A percentile compares a stretch with the other conserved stretches of the same genome.
Conservation (phyloP, 2,888 invertebrate species). For the Camponotus fellah region DNA sequence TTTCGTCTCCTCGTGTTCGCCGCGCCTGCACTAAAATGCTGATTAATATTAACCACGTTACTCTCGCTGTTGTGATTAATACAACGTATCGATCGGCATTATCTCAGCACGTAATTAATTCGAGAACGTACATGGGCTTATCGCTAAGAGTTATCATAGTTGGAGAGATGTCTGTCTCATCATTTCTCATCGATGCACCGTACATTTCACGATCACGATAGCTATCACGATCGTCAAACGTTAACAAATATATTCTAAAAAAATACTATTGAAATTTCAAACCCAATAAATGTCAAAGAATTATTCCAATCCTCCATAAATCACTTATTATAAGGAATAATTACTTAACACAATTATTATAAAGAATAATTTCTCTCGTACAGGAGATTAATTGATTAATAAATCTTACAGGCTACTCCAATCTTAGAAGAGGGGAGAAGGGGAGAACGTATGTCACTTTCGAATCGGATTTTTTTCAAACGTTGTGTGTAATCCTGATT, state of each 20-base stretch:
- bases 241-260: background rate
- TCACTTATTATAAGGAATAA: background rate
- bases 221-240: background rate
- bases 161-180: conserved; percentile 15
- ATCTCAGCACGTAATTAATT: conserved; percentile 78
- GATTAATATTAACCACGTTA: conserved; percentile 80
- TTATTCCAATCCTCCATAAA: background rate
- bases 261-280: background rate
- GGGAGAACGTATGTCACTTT: background rate
- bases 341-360: background rate
- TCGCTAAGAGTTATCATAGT: conserved; percentile 57
- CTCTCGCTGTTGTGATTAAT: conserved; percentile 75
- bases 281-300: background rate
- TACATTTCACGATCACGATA: conserved; percentile 24
- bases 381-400: background rate
- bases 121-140: conserved; percentile 68
- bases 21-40: conserved; percentile 70
- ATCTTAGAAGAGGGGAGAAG: background rate
- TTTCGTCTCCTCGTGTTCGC: conserved; percentile 20
- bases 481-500: conserved; percentile 3
- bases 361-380: background rate
- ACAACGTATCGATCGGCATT: conserved; percentile 77
- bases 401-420: background rate
- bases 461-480: conserved; percentile 1
- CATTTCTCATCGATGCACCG: conserved; percentile 26